Conservation (phyloP, 2,888 invertebrate species). For the Tetranychus piercei region DNA sequence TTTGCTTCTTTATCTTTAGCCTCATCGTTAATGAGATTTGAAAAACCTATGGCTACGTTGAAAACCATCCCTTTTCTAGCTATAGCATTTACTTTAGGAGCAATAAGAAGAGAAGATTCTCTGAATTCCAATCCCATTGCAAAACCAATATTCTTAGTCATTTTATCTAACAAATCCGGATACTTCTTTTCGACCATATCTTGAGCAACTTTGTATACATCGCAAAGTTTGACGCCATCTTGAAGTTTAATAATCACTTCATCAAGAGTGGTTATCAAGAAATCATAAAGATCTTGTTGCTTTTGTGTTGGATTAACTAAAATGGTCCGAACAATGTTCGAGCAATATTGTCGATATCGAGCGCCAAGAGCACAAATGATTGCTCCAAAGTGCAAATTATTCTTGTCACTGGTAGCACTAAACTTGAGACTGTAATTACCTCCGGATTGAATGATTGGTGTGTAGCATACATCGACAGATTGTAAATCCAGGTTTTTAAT, state of each 20-base stretch:
- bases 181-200: constrained; percentile 66
- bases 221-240: constrained; percentile 59
- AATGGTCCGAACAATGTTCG: constrained; percentile 86
- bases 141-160: constrained; percentile 90
- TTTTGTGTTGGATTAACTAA: constrained; percentile 71
- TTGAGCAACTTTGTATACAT: constrained; percentile 67
- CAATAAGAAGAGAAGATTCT: constrained; percentile 77
- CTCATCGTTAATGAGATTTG: constrained; percentile 57
- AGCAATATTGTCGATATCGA: constrained; percentile 91
- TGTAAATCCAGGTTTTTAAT: constrained; percentile 69
- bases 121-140: constrained; percentile 96
- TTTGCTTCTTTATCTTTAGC: constrained; percentile 63
- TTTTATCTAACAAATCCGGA: constrained; percentile 60
- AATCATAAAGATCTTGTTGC: constrained; percentile 71
- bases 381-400: constrained; percentile 78
- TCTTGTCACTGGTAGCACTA: constrained; percentile 80
- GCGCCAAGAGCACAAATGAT: constrained; percentile 86
- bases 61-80: constrained; percentile 85
- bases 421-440: constrained; percentile 95
- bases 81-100: constrained; percentile 60
- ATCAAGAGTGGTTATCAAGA: constrained; percentile 69
- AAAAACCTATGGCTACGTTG: constrained; percentile 79
- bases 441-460: constrained; percentile 95
- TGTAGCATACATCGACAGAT: constrained; percentile 91
- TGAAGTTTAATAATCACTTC: constrained; percentile 65